A percentile compares a stretch with the other conserved stretches of the same genome.
Evolutionary conservation across 2,797 vertebrate genomes (phyloP).

Genomic region (Pitangus sulphuratus): DNA sequence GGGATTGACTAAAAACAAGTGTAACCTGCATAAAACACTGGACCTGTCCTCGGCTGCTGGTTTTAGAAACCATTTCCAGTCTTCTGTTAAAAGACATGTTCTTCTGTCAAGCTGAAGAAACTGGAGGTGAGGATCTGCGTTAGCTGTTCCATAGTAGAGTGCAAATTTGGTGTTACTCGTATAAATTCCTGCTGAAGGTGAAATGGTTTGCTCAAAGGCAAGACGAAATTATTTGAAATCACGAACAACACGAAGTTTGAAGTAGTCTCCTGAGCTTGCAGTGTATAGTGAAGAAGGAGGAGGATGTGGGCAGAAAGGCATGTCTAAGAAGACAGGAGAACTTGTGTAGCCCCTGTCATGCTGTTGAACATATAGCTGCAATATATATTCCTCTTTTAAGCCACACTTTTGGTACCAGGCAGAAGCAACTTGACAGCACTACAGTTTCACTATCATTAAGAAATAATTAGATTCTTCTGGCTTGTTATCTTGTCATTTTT

Average conservation of each 20-base stretch:
- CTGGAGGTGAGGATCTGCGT: background rate
- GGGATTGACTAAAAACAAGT: background rate
- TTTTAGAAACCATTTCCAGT: background rate
- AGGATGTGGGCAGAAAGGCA: slow-evolving; percentile 9
- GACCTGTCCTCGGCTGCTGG: background rate
- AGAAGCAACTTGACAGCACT: background rate
- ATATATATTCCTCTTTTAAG: background rate
- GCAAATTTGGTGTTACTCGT: background rate
- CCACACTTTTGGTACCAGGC: background rate
- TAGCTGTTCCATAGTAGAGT: background rate
- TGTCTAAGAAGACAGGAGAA: slow-evolving; percentile 15
- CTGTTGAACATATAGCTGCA: background rate
- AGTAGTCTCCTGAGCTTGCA: background rate
- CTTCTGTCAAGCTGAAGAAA: background rate
- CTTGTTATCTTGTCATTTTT: background rate
- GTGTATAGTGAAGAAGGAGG: background rate
- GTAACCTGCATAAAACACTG: background rate
- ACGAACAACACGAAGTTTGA: background rate
- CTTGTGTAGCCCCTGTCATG: background rate
- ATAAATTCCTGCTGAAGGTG: background rate
- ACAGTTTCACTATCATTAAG: background rate
- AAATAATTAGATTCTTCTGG: background rate
- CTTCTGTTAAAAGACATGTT: background rate
- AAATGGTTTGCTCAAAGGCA: background rate
- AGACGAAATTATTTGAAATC: background rate